Evolutionary conservation across 2,113 vertebrate species (phyloP).

Genomic region (Ifrita kowaldi): DNA sequence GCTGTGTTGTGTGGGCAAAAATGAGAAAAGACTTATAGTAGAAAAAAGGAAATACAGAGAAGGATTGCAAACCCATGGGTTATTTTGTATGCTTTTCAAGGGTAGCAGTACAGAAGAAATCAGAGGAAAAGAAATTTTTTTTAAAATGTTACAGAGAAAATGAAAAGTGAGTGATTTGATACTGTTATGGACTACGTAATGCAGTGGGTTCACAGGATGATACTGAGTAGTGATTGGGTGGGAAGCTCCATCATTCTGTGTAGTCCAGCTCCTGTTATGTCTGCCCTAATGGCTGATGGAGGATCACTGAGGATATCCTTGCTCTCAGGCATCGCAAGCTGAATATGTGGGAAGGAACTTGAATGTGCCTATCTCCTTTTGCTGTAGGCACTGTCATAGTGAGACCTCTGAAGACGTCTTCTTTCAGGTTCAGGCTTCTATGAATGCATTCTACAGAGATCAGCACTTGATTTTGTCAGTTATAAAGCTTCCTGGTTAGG

Average conservation of each 20-base stretch:
- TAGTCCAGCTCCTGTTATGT: background rate
- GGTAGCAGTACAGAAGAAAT: background rate
- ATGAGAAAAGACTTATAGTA: background rate
- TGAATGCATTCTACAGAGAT: background rate
- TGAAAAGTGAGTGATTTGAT: background rate
- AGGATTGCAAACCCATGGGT: background rate
- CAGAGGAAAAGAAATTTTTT: background rate
- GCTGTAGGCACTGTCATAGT: background rate
- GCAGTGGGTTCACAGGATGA: background rate
- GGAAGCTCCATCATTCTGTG: background rate
- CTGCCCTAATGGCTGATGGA: background rate
- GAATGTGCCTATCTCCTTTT: background rate
- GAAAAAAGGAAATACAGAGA: background rate
- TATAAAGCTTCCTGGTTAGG: background rate
- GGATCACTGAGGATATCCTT: background rate
- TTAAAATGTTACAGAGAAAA: background rate
- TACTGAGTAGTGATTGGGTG: background rate
- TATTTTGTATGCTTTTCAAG: background rate
- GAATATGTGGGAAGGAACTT: background rate
- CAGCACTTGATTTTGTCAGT: background rate
- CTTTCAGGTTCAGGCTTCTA: slow-evolving; percentile 9
- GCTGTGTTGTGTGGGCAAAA: background rate
- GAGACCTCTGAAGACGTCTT: background rate
- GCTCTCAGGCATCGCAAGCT: background rate
- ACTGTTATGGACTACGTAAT: background rate